Evolutionary conservation across 2,888 invertebrate species (phyloP).

Genomic region (Dusona sp.): DNA sequence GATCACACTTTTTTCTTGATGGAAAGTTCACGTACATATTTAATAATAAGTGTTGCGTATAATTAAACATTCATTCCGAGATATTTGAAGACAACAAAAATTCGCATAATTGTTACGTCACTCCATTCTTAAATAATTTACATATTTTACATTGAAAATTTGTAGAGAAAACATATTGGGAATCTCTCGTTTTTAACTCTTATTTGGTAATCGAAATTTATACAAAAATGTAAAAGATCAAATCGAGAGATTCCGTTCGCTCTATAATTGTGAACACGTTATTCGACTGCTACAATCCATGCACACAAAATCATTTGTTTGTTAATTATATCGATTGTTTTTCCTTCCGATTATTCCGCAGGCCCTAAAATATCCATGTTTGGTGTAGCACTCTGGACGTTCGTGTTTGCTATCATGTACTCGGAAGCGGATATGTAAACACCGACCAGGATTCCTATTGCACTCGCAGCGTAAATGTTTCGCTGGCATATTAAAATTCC

Average conservation of each 20-base stretch:
- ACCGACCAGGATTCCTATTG: conserved; percentile 92
- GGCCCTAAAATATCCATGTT: conserved; percentile 77
- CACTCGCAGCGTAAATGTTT: conserved; percentile 90
- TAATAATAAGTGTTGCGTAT: conserved; percentile 42
- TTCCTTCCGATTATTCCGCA: conserved; percentile 56
- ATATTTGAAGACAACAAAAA: neutral
- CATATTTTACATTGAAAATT: conserved; percentile 57
- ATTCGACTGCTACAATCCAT: conserved; percentile 36
- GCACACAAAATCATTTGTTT: conserved; percentile 27
- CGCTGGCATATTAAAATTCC: conserved; percentile 92
- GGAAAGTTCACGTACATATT: conserved; percentile 38
- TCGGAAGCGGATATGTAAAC: conserved; percentile 94
- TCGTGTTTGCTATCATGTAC: conserved; percentile 87
- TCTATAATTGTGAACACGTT: conserved; percentile 15
- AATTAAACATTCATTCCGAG: conserved; percentile 44
- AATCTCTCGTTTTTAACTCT: conserved; percentile 2
- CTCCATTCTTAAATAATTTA: conserved; percentile 39
- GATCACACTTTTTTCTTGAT: neutral
- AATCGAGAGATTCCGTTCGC: conserved; percentile 24
- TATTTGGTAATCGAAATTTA: conserved; percentile 37
- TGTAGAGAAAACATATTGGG: neutral
- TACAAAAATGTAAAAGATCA: conserved; percentile 65
- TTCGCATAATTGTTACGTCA: conserved; percentile 22
- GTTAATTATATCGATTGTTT: neutral
- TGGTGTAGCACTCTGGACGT: conserved; percentile 78